Evolutionary conservation across 2,797 vertebrate species (phyloP), one percentile per base, ranked within the genome.

Genomic region (Chrysocyon brachyurus): DNA sequence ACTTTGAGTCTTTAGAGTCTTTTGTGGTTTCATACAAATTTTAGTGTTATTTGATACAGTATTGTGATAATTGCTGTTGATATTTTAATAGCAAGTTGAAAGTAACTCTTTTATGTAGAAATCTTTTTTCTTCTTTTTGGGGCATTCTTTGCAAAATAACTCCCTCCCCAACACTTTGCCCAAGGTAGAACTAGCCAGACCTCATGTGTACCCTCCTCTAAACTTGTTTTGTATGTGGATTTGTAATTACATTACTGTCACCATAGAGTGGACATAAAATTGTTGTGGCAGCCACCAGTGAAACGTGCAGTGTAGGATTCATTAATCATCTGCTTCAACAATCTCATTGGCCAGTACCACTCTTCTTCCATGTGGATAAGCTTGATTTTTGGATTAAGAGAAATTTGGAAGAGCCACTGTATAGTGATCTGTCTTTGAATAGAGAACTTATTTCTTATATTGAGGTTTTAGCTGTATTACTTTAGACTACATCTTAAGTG

Each of bases 401-500:
- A 79, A 88, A 3, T 95, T 95, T 96, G 57, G 33, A 91, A 85
- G 46, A 94, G 61, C 70, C 54, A 79, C 12, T 64, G 10, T 49
- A 19, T 68, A 86, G 56, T 46, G 21, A n/a, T 59, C 19, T 89
- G 14, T 33, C 15, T 93, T 90, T 59, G 64, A 94, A 93, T 46
- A 87, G 59, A 87, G 36, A 85, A 28, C 61, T 8, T 89, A 52
- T 90, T 96, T 97, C 56, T 97, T 70, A 77, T 91, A 49, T 8
- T 28, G 75, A 78, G 36, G 79, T 75, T 81, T 92, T 90, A 90
- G 46, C 36, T 85, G 1, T 93, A 78, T 11, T 95, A 1, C 95
- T 96, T 96, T 96, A 24, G 64, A 75, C 12, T 94, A 0, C 64
- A 89, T 94, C 52, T 90, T 97, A 86, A 92, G 24, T 96, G 12